phyloP scores from a whole-genome alignment of 2,888 invertebrate genomes.

The Erannis defoliaria region DNA sequence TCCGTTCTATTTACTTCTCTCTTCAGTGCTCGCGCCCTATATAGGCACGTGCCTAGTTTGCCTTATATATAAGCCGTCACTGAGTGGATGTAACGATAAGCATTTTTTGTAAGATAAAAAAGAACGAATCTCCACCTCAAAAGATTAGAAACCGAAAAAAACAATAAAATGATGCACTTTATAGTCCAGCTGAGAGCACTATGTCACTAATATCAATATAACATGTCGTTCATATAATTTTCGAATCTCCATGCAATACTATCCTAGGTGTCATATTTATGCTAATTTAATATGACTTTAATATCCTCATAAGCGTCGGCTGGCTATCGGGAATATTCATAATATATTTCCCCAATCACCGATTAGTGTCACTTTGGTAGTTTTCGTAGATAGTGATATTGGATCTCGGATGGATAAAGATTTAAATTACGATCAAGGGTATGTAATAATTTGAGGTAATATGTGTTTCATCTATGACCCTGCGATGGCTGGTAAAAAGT shows the following conservation, averaged over 20 bases:
- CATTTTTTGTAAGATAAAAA: too few species aligned
- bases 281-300: slow-evolving; percentile 40
- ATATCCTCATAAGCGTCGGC: slow-evolving; percentile 33
- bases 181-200: slow-evolving; percentile 18
- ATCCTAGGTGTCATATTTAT: slow-evolving; percentile 46
- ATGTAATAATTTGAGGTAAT: slow-evolving; percentile 16
- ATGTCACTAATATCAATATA: slow-evolving; percentile 29
- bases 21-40: too few species aligned
- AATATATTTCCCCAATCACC: slow-evolving; percentile 37
- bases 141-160: neutral
- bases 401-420: slow-evolving; percentile 31
- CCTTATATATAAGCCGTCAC: too few species aligned
- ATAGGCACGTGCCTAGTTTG: too few species aligned
- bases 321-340: slow-evolving; percentile 29
- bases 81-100: too few species aligned
- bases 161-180: slow-evolving; percentile 37
- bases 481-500: neutral
- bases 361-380: slow-evolving; percentile 36
- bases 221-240: slow-evolving; percentile 33
- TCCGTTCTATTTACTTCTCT: too few species aligned
- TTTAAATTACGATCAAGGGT: slow-evolving; percentile 25
- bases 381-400: slow-evolving; percentile 31
- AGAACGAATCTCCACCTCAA: too few species aligned
- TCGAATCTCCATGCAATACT: slow-evolving; percentile 38
- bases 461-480: slow-evolving; percentile 17